Evolutionary conservation across 2,888 invertebrate genomes (phyloP), one percentile per base, ranked within the genome.

Genomic region (Xanthia togata): DNA sequence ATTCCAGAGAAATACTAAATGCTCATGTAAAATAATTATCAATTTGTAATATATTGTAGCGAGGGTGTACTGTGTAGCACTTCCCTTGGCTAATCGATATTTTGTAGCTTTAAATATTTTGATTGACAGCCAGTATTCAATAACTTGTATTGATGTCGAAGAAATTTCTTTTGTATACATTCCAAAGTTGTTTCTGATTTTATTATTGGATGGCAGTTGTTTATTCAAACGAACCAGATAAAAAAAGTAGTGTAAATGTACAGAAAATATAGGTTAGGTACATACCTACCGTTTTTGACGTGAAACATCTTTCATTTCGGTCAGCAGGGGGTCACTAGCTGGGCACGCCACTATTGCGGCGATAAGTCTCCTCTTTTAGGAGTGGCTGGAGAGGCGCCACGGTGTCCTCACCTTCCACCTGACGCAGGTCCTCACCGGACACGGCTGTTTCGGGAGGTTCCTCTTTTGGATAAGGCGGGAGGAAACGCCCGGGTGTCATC

Each of bases 101-200:
- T 20, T 63, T 47, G n/a, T 26, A 41, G 17, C 47, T 12, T 26
- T 57, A 4, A 31, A 35, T 38, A 38, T 50, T 53, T 70, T 50
- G 71, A 76, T 38, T 60, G 53, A n/a, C 53, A 23, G 38, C 23
- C 35, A 2, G 20, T 35, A 47, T 53, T 35, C 50, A 72, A 20
- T 72, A 31, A 59, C 4, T 38, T 20, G 17, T 44, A 20, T 55
- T 31, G 38, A 81, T 44, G 38, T 62, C 4, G 31, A 38, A 74
- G 44, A 77, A 81, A 57, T 23, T 44, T 72, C 31, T 74, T 63
- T 81, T 63, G 35, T 62, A 20, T 62, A 44, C 11, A 53, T 73
- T 73, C 11, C 20, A 8, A 62, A 31, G n/a, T 38, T 31, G 26
- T 57, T 57, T 63, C 41, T 57, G 20, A 31, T 76, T 50, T 57